Base-by-base conservation (phyloP, 2,113 vertebrate species). In the Euleptes europaea region DNA sequence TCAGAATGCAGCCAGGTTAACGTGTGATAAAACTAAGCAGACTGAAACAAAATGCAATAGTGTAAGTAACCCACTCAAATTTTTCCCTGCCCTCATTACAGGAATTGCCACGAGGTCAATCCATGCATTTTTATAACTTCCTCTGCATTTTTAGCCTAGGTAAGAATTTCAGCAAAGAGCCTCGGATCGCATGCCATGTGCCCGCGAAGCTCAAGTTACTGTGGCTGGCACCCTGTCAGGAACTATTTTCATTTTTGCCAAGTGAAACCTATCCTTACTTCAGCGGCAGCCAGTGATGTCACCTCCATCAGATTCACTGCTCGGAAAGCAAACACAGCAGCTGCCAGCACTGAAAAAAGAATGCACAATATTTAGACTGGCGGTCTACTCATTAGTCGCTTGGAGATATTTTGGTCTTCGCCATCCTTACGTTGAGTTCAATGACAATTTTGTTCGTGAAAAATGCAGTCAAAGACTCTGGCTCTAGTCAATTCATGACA, bases 291-390 rank as follows among this genome's bases (percentile, higher is more conserved):
- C 94, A 98, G 95, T 93, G 98, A 99, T 84, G 98, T 98, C 97
- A 98, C 98, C 95, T 99, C 99, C 98, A 99, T 99, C 96, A 99
- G 97, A 96, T 99, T 99, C 94, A 99, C 98, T 35, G 98, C 97
- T 90, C 98, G 97, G 96, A 99, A 99, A 92, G 98, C 98, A 96
- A 99, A 99, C 92, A 99, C 98, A 33, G 99, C 98, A 92, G 98
- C 98, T 90, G 99, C 98, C 92, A 99, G 94, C 5, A 98, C 98
- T 99, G 91, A n/a, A 90, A 96, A 97, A 90, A 95, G 94, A 96
- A 97, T 81, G 92, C 33, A 90, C 91, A 96, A 38, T 80, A 89
- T 92, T 92, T 95, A 91, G 92, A 83, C 90, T 89, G 90, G 75
- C 88, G 86, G 92, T 78, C 70, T 75, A 42, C 65, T 89, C 92